Conservation (phyloP, 2,113 vertebrate species). For the Cebidichthys violaceus region DNA sequence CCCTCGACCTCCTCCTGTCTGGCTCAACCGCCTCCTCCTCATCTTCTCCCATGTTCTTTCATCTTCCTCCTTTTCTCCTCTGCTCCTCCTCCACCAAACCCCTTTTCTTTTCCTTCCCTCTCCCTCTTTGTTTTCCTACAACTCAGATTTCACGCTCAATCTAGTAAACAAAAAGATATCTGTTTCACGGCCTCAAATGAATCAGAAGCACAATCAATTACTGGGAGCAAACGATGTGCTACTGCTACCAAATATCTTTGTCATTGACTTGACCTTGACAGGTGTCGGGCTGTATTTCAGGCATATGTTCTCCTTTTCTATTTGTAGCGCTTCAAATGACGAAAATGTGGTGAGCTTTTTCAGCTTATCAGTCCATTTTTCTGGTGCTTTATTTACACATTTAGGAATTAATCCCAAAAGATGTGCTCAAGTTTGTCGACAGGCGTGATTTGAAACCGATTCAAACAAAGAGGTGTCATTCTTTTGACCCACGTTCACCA, state of each 20-base stretch:
- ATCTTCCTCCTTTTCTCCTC: not conserved
- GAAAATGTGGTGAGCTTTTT: not conserved
- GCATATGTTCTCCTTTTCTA: not conserved
- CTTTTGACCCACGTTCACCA: conserved; percentile 3
- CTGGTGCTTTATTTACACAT: not conserved
- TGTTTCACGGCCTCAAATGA: not conserved
- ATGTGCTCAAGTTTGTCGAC: too few relatives aligned
- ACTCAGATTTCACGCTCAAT: not conserved
- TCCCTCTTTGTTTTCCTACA: not conserved
- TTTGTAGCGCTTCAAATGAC: not conserved
- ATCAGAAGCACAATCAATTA: not conserved
- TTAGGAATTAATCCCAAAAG: not conserved
- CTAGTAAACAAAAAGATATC: not conserved
- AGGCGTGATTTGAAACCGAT: not conserved
- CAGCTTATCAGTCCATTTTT: not conserved
- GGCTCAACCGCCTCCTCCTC: not conserved
- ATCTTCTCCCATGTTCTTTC: not conserved
- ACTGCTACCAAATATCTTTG: conserved; percentile 1
- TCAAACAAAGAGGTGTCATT: not conserved
- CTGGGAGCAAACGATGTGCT: conserved; percentile 3
- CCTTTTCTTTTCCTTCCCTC: not conserved
- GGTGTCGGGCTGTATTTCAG: not conserved
- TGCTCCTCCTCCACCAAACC: not conserved
- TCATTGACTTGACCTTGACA: conserved; percentile 61
- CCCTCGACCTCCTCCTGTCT: not conserved